Base-by-base conservation (phyloP, 1,140 invertebrate genomes). In the Brachionus rotundiformis region DNA sequence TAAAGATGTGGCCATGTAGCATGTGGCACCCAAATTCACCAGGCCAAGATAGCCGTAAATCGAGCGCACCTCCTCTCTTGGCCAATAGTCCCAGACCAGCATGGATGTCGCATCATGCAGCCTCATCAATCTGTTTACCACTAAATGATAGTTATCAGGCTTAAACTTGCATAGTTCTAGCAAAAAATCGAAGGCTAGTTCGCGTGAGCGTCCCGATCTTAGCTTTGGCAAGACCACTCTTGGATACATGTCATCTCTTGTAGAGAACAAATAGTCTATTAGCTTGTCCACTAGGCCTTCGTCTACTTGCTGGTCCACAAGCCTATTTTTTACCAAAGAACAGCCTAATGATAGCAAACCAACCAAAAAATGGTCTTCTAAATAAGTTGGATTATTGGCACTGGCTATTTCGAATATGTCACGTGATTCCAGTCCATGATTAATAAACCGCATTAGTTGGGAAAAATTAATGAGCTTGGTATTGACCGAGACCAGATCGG, bases 1-100 rank as follows among this genome's bases (percentile, higher is more conserved):
- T 91, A 97, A 94, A 85, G 94, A 96, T 23, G 95, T 95, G 2
- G 95, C 95, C 94, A 97, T 95, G 86, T 98, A 97, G 86, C 95
- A 98, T 0, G 95, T 97, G 11, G 95, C 95, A n/a, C 95, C 95
- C 4, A 97, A 88, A 88, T 98, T 98, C 0, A 94, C 95, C 3
- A 97, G 88, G 0, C 95, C 95, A 0, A 96, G 94, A 87, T 95
- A 96, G n/a, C 81, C 81, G 29, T 16, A 81, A 27, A 33, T 29
- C 4, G 54, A 81, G 8, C 79, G 11, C 6, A 31, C 54, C 27
- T 81, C 79, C 0, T 81, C 79, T 23, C 59, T 25, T n/a, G 79
- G 79, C 79, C 79, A 81, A 31, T 81, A 81, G 31, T 81, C 63
- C 79, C 79, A 81, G 13, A 29, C 1, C 16, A 16, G 11, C 44